Conservation (phyloP, 2,113 vertebrate genomes). For the Archilochus colubris region DNA sequence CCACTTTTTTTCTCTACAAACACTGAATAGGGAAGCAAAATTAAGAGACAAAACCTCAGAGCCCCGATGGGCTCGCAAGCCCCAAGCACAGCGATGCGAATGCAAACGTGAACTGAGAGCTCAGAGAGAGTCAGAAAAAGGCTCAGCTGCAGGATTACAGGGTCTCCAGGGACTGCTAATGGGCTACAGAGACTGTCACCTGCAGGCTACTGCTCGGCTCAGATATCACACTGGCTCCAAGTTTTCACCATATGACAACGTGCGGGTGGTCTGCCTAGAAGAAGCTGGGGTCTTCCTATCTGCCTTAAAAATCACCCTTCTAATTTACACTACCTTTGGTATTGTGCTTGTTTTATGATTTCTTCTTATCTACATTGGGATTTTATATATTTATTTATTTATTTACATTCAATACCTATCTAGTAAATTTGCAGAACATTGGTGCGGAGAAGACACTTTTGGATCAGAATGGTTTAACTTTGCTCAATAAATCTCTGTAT, state of each 20-base stretch:
- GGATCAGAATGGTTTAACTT: neutral
- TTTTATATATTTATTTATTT: neutral
- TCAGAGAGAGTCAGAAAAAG: neutral
- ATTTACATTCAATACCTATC: neutral
- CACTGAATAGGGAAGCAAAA: neutral
- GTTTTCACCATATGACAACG: neutral
- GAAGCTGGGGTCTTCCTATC: neutral
- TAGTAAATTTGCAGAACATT: neutral
- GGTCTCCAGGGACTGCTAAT: conserved; percentile 34
- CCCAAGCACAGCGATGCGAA: neutral
- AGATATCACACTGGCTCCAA: conserved; percentile 24
- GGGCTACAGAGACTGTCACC: conserved; percentile 43
- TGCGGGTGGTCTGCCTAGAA: neutral
- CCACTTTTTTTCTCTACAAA: neutral
- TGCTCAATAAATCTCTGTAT: neutral
- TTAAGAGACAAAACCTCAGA: neutral
- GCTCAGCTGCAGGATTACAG: conserved; percentile 50
- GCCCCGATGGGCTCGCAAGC: neutral
- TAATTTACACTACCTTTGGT: neutral
- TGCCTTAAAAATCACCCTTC: neutral
- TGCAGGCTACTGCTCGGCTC: conserved; percentile 25
- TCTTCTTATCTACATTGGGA: neutral
- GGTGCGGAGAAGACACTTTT: neutral
- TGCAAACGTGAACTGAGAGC: neutral
- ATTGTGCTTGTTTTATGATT: neutral